These are phyloP conservation scores for Spodoptera littoralis DNA, from an alignment of 2,888 invertebrate genomes.

Conservation along the genomic window DNA sequence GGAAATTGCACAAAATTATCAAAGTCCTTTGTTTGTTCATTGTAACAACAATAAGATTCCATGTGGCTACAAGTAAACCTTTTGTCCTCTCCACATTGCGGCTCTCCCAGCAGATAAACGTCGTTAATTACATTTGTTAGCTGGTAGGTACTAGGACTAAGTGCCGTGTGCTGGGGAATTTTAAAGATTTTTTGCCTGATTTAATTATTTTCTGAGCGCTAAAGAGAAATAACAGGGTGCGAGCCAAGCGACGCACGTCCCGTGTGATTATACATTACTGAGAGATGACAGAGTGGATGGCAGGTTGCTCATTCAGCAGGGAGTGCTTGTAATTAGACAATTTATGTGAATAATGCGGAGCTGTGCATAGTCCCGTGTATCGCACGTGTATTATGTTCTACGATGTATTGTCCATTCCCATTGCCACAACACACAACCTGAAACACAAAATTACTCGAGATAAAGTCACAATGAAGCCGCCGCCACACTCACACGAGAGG, in stretches of 20 bases:
- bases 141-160: constrained; percentile 35
- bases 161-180: constrained; percentile 41
- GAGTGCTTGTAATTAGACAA: too few species aligned
- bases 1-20: too few species aligned
- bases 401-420: too few species aligned
- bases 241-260: neutral
- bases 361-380: too few species aligned
- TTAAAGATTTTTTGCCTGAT: constrained; percentile 37
- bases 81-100: neutral
- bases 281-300: constrained; percentile 1
- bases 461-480: neutral
- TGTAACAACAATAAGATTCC: too few species aligned
- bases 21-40: too few species aligned
- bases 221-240: constrained; percentile 16
- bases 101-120: constrained; percentile 65
- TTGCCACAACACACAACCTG: neutral
- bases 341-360: too few species aligned
- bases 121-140: constrained; percentile 70
- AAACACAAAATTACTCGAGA: constrained; percentile 1
- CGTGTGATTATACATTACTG: constrained; percentile 16
- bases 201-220: constrained; percentile 38
- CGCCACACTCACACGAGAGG: neutral
- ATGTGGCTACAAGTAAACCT: neutral
- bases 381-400: too few species aligned
- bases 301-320: neutral